Evolutionary conservation across 1,140 invertebrate species (phyloP).

Genomic region (Solen grandis): DNA sequence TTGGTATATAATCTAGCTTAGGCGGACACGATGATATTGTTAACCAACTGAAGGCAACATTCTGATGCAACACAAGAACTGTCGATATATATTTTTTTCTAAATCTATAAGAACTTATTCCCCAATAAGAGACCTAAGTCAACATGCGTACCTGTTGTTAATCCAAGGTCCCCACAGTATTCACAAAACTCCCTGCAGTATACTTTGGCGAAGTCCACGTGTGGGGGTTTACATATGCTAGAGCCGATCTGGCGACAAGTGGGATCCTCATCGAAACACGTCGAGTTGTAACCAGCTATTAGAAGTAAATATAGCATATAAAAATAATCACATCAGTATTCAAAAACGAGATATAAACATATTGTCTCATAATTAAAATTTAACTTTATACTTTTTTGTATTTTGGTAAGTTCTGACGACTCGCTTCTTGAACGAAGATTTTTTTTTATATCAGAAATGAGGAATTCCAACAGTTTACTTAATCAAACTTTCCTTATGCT

Average conservation of each 20-base stretch:
- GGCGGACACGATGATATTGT: neutral
- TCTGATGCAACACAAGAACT: neutral
- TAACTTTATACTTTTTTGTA: too few relatives aligned
- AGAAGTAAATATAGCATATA: too few relatives aligned
- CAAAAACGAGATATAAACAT: too few relatives aligned
- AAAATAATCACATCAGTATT: too few relatives aligned
- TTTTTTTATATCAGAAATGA: too few relatives aligned
- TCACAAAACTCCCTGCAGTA: conserved; percentile 32
- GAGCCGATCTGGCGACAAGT: conserved; percentile 7
- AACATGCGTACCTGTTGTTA: neutral
- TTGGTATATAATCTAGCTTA: neutral
- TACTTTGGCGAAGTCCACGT: neutral
- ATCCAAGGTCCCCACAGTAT: neutral
- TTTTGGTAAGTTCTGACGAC: too few relatives aligned
- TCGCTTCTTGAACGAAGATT: too few relatives aligned
- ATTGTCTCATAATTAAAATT: too few relatives aligned
- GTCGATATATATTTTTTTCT: neutral
- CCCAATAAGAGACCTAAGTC: too few relatives aligned
- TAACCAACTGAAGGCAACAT: neutral
- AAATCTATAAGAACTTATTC: neutral
- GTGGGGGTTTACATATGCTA: conserved; percentile 24
- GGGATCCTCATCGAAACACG: conserved; percentile 1
- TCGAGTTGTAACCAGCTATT: too few relatives aligned
- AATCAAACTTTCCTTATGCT: too few relatives aligned
- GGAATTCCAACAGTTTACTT: too few relatives aligned